Evolutionary conservation across 2,888 invertebrate species (phyloP), one percentile per base, ranked within the genome.

Genomic region (Mycalesis mineus): DNA sequence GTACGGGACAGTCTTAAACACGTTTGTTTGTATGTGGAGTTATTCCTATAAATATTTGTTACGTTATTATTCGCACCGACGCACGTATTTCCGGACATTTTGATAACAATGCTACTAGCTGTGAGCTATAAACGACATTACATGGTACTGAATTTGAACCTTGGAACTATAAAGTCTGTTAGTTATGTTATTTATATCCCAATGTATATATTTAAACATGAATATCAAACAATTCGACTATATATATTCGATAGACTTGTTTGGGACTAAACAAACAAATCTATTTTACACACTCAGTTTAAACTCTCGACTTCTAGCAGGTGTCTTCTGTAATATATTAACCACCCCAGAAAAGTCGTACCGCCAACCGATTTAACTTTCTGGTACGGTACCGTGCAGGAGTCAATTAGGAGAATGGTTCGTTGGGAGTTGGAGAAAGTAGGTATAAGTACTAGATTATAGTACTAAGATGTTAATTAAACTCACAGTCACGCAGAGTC

Each of bases 1-100:
- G 62, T 67, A 69, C 65, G 61, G 66, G 61, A 65, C 65, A 67
- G 64, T 65, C 68, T 68, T 64, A 64, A 67, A 66, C 41, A 52
- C 49, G 57, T 60, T 57, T 44, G 55, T 57, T 60, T 62, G 52
- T 53, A 54, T 60, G 33, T 48, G 52, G 52, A 52, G 39, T 58
- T 58, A 55, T 48, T 40, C 44, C 51, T 37, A 52, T 53, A 52
- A 52, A 52, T 52, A 53, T 37, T 37, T 45, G 53, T 45, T 36
- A 53, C 44, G 39, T 41, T 45, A 51, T 47, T 51, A 59, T 49
- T 52, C 48, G 15, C 52, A 57, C 17, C 11, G 7, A 41, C 48
- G 22, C 45, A 42, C 45, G 39, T 37, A 37, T 42, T 15, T 45
- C 3, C 14, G 45, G 14, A 45, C 13, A 14, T 45, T 44, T 45